phyloP scores from a whole-genome alignment of 2,888 invertebrate genomes.

The Merodon equestris region DNA sequence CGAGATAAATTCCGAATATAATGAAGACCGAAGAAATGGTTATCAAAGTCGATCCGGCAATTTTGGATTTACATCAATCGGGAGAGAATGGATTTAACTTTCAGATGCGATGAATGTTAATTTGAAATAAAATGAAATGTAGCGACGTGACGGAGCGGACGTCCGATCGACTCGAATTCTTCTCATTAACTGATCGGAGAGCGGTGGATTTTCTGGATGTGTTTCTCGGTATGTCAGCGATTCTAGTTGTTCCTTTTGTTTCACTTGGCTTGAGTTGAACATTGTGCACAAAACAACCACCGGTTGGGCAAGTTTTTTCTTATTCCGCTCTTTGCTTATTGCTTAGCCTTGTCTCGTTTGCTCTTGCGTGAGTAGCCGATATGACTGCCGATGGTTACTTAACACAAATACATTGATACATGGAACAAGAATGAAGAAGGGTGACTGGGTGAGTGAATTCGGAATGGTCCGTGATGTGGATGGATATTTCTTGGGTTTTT shows the following conservation, averaged over 20 bases:
- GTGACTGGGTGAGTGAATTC: slow-evolving; percentile 42
- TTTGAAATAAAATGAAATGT: slow-evolving; percentile 50
- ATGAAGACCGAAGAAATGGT: slow-evolving; percentile 1
- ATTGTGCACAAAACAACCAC: slow-evolving; percentile 62
- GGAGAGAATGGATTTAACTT: slow-evolving; percentile 57
- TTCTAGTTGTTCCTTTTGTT: slow-evolving; percentile 33
- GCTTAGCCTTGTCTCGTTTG: slow-evolving; percentile 59
- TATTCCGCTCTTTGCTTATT: neutral
- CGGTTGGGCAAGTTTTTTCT: slow-evolving; percentile 65
- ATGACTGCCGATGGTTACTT: slow-evolving; percentile 43
- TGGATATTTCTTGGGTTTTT: slow-evolving; percentile 3
- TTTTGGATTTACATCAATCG: slow-evolving; percentile 47
- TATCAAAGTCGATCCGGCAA: slow-evolving; percentile 46
- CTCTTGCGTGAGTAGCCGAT: slow-evolving; percentile 55
- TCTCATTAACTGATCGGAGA: slow-evolving; percentile 76
- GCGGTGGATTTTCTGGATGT: slow-evolving; percentile 54
- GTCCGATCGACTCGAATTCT: slow-evolving; percentile 76
- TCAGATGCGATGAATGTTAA: slow-evolving; percentile 36
- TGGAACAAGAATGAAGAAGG: slow-evolving; percentile 17
- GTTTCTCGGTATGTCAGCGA: slow-evolving; percentile 62
- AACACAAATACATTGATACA: slow-evolving; percentile 49
- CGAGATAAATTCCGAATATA: slow-evolving; percentile 22
- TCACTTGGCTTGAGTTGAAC: slow-evolving; percentile 17
- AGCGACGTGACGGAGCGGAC: slow-evolving; percentile 69
- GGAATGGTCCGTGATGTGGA: slow-evolving; percentile 40